phyloP scores from a whole-genome alignment of 2,888 invertebrate genomes.

The Drosophila prostipennis region DNA sequence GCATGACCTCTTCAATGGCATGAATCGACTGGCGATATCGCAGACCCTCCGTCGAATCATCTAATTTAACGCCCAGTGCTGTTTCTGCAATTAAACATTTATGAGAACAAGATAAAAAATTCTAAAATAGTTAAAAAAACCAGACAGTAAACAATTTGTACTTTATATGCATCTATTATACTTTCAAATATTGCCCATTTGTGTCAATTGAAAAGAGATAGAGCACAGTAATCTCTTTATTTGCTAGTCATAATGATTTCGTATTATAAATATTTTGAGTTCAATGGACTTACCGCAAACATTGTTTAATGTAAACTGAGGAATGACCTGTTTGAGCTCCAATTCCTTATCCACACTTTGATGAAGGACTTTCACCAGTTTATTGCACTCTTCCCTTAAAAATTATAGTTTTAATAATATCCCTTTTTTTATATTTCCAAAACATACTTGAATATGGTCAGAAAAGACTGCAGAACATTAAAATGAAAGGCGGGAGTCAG shows the following conservation, averaged over 20 bases:
- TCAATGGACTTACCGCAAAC: slow-evolving; percentile 64
- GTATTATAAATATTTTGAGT: not conserved
- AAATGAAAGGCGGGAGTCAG: slow-evolving; percentile 93
- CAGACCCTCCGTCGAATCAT: slow-evolving; percentile 66
- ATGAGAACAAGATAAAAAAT: not conserved
- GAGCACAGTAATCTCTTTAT: not conserved
- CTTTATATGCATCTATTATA: not conserved
- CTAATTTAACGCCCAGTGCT: slow-evolving; percentile 70
- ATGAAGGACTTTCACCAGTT: slow-evolving; percentile 57
- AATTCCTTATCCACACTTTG: slow-evolving; percentile 13
- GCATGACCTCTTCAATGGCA: slow-evolving; percentile 38
- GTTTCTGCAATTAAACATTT: slow-evolving; percentile 58
- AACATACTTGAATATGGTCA: slow-evolving; percentile 72
- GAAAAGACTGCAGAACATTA: slow-evolving; percentile 89
- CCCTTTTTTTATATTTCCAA: not conserved
- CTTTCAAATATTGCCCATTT: not conserved
- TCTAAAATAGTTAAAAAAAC: not conserved
- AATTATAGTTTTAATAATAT: not conserved
- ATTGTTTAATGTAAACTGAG: slow-evolving; percentile 75
- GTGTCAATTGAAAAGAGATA: not conserved
- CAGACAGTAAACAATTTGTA: not conserved
- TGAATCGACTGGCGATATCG: slow-evolving; percentile 59
- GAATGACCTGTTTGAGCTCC: slow-evolving; percentile 62
- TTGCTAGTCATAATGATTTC: slow-evolving; percentile 16
- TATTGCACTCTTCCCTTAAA: slow-evolving; percentile 73